These are phyloP conservation scores for Lates calcarifer DNA, from an alignment of 2,113 vertebrate genomes.

Conservation along the genomic window DNA sequence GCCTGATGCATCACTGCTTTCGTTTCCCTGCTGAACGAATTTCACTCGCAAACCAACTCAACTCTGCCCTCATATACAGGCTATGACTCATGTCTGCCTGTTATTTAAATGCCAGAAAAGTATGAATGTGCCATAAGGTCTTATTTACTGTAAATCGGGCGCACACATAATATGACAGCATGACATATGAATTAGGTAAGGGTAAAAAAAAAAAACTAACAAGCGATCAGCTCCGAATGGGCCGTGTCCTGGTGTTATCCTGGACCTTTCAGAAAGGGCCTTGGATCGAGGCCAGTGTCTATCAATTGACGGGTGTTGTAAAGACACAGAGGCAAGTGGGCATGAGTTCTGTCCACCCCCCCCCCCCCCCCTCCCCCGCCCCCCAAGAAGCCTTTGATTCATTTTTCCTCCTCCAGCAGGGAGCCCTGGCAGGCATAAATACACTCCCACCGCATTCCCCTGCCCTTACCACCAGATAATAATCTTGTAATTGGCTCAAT, in stretches of 20 bases:
- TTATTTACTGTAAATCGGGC: slow-evolving; percentile 51
- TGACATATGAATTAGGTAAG: slow-evolving; percentile 47
- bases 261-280: slow-evolving; percentile 18
- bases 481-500: slow-evolving; percentile 87
- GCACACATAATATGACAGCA: slow-evolving; percentile 40
- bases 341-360: slow-evolving; percentile 61
- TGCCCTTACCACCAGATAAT: slow-evolving; percentile 79
- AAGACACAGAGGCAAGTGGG: slow-evolving; percentile 67
- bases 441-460: slow-evolving; percentile 71
- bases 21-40: slow-evolving; percentile 53
- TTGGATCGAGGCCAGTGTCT: slow-evolving; percentile 62
- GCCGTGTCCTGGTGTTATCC: slow-evolving; percentile 49
- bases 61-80: slow-evolving; percentile 28
- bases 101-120: slow-evolving; percentile 38
- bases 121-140: slow-evolving; percentile 30
- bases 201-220: slow-evolving; percentile 36
- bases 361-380: slow-evolving; percentile 56
- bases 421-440: slow-evolving; percentile 77
- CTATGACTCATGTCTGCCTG: slow-evolving; percentile 73
- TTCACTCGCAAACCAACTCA: slow-evolving; percentile 46
- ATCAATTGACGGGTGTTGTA: slow-evolving; percentile 59
- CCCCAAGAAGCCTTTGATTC: slow-evolving; percentile 74
- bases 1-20: slow-evolving; percentile 65
- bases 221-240: slow-evolving; percentile 42
- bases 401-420: slow-evolving; percentile 67